Evolutionary conservation across 2,888 invertebrate species (phyloP).

Genomic region (Atrina japonica): DNA sequence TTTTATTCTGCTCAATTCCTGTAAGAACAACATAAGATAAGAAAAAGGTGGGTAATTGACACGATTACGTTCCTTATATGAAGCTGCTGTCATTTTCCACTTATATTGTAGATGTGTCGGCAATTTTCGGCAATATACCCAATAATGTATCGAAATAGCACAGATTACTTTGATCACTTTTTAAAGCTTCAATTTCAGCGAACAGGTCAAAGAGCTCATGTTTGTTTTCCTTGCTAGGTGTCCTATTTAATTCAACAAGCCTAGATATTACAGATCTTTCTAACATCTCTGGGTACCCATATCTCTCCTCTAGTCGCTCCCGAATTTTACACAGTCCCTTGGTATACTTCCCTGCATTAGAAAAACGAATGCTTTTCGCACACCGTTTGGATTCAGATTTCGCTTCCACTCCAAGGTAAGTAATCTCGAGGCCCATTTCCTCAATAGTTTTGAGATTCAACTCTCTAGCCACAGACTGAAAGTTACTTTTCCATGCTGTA

Average conservation of each 20-base stretch:
- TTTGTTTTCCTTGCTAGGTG: slow-evolving; percentile 5
- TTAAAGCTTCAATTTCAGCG: slow-evolving; percentile 15
- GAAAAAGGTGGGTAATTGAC: slow-evolving; percentile 35
- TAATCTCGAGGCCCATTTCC: not conserved
- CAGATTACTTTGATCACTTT: slow-evolving; percentile 8
- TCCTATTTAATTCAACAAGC: slow-evolving; percentile 3
- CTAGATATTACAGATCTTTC: slow-evolving; percentile 2
- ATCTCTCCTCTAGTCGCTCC: slow-evolving; percentile 22
- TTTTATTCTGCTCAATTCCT: slow-evolving; percentile 1
- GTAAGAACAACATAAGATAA: slow-evolving; percentile 22
- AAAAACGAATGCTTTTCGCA: slow-evolving; percentile 9
- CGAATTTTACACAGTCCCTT: slow-evolving; percentile 9
- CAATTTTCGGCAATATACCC: slow-evolving; percentile 11
- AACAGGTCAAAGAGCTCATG: slow-evolving; percentile 18
- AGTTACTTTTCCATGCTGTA: no score
- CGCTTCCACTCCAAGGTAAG: slow-evolving; percentile 2
- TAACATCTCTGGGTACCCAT: slow-evolving; percentile 13
- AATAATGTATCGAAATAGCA: slow-evolving; percentile 4
- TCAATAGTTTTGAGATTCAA: slow-evolving; percentile 2
- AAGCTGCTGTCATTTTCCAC: slow-evolving; percentile 18
- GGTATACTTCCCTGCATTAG: slow-evolving; percentile 7
- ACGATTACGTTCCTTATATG: slow-evolving; percentile 11
- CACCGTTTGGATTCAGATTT: slow-evolving; percentile 4
- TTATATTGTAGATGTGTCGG: slow-evolving; percentile 12
- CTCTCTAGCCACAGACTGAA: no score